These are phyloP conservation scores for Bacillus rossius DNA, from an alignment of 1,140 invertebrate genomes.

Conservation along the genomic window DNA sequence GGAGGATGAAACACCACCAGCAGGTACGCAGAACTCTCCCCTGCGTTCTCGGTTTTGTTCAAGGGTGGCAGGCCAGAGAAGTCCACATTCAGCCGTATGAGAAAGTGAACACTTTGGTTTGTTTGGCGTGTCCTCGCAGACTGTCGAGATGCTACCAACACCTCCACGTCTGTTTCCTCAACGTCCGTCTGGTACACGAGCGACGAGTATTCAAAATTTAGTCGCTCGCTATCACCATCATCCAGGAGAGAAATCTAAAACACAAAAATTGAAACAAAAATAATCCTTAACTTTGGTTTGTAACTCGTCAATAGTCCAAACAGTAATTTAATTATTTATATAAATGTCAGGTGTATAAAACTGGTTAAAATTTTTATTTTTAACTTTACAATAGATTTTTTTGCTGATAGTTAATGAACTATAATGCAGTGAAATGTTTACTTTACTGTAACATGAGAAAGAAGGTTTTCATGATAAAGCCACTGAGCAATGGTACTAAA, in stretches of 20 bases:
- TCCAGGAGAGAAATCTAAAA: constrained; percentile 30
- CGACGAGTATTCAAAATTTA: constrained; percentile 31
- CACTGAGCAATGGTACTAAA: no score
- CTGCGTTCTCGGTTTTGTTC: constrained; percentile 30
- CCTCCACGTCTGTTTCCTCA: constrained; percentile 34
- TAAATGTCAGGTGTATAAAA: no score
- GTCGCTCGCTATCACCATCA: constrained; percentile 27
- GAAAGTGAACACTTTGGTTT: constrained; percentile 26
- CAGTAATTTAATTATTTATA: no score
- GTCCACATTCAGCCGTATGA: constrained; percentile 37
- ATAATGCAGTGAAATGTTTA: no score
- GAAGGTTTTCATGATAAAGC: no score
- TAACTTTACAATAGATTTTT: no score
- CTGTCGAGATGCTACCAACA: constrained; percentile 23
- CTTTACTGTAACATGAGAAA: no score
- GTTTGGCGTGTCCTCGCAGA: no score
- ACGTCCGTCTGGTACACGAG: constrained; percentile 28
- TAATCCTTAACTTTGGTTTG: no score
- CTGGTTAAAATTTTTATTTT: no score
- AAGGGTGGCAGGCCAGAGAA: constrained; percentile 31
- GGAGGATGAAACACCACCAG: constrained; percentile 32
- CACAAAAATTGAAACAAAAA: not conserved
- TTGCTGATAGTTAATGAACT: no score
- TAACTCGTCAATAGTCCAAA: no score
- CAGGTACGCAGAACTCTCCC: constrained; percentile 31